Evolutionary conservation across 2,888 invertebrate genomes (phyloP).

Genomic region (Watsonalla cultraria): DNA sequence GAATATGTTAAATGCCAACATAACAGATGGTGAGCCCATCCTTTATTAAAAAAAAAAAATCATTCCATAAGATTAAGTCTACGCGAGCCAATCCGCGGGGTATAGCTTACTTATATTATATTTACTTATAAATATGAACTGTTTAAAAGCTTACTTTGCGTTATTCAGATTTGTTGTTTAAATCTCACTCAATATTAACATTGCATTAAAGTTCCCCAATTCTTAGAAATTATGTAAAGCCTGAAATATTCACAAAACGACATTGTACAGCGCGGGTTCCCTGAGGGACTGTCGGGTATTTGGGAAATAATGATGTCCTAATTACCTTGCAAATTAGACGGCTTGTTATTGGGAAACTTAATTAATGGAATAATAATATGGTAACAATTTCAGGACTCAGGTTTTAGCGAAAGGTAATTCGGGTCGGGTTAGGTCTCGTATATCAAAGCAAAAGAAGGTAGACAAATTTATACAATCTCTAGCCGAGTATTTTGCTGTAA

Average conservation of each 20-base stretch:
- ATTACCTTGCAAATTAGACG: conserved; percentile 19
- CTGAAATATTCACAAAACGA: conserved; percentile 27
- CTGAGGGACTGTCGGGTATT: conserved; percentile 1
- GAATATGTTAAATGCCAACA: too few species aligned
- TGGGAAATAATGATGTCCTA: conserved; percentile 20
- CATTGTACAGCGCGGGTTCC: conserved; percentile 4
- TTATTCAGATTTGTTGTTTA: neutral
- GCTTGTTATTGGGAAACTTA: neutral
- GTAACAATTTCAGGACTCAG: neutral
- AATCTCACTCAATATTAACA: conserved; percentile 6
- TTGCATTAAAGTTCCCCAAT: conserved; percentile 11
- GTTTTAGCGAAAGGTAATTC: neutral
- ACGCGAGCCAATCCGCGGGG: too few species aligned
- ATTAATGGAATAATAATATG: neutral
- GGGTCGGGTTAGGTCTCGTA: neutral
- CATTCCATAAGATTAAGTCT: too few species aligned
- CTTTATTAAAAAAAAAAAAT: too few species aligned
- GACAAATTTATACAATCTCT: too few species aligned
- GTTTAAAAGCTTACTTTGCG: too few species aligned
- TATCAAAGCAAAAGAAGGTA: neutral
- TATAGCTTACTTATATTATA: too few species aligned
- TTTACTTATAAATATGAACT: too few species aligned
- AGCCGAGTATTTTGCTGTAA: too few species aligned
- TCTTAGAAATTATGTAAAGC: conserved; percentile 22
- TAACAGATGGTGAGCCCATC: too few species aligned